Conservation (phyloP, 2,113 vertebrate genomes). For the Falcunculus frontatus region DNA sequence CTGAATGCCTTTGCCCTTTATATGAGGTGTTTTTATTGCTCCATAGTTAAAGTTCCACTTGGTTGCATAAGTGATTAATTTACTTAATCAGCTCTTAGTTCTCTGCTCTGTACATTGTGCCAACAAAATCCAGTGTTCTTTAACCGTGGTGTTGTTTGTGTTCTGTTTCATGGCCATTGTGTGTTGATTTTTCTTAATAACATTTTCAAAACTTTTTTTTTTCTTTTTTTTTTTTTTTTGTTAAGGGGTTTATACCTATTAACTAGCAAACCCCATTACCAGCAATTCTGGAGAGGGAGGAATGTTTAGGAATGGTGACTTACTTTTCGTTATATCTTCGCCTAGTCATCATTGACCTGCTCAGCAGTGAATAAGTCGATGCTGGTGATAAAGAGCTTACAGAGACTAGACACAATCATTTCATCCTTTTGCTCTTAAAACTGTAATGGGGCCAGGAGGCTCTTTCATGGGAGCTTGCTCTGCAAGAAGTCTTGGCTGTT, state of each 20-base stretch:
- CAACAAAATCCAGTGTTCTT: constrained; percentile 11
- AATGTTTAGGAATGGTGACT: not conserved
- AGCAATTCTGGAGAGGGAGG: not conserved
- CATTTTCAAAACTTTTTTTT: not conserved
- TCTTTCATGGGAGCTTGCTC: not conserved
- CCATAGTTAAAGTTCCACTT: constrained; percentile 56
- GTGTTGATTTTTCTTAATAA: not conserved
- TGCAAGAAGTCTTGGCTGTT: not conserved
- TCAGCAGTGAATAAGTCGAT: not conserved
- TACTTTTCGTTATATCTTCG: not conserved
- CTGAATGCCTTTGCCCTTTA: constrained; percentile 49
- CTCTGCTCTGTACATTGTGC: not conserved
- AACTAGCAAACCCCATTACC: not conserved
- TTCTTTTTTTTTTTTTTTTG: not conserved
- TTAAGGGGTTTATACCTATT: not conserved
- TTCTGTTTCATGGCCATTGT: not conserved
- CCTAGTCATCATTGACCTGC: rapidly evolving
- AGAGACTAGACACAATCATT: not conserved
- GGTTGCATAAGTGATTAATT: constrained; percentile 60
- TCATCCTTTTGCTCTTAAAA: not conserved
- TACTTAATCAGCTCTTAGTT: constrained; percentile 37
- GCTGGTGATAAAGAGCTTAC: not conserved
- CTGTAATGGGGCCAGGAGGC: not conserved
- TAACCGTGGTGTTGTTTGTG: not conserved
- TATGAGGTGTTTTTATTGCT: constrained; percentile 55